Base-by-base conservation (phyloP, 2,113 vertebrate genomes). In the Gymnarchus niloticus region DNA sequence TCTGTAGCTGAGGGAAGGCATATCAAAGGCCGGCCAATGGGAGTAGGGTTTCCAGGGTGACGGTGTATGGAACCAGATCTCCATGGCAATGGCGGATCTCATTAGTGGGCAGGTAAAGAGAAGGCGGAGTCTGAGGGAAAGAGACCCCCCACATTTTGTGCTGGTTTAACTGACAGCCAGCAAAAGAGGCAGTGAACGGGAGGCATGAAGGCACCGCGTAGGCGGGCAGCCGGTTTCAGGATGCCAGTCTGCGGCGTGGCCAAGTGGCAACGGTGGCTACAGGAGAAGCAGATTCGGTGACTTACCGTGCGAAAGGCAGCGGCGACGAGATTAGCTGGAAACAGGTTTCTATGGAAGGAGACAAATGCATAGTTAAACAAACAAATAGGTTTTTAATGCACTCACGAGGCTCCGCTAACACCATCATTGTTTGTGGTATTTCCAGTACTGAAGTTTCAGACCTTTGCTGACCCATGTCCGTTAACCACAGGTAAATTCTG, bases 231-330 rank as follows among this genome's bases (percentile, higher is more conserved):
- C 19, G 2, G 6, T 77, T 41, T 77, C 1, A 6, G 33, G 12
- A 14, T 14, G 3, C 2, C 77, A 2, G 8, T 78, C 19, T 6
- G 21, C 41, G 73, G 41, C 2, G 1, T 3, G 21, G 56, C 12
- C 12, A 9, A 17, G 12, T 25, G 23, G 23, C 8, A 65, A 6
- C 6, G 59, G n/a, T 0, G 23, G 61, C 8, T 25, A 12, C 10
- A 0, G 56, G 54, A n/a, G 8, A 12, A n/a, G 23, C n/a, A 52
- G 3, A 44, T 44, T 2, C 73, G 81, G 73, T 44, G 28, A 90
- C 97, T 97, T 94, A 99, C 98, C 90, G 97, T 97, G 84, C 85
- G 94, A 89, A 99, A 99, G 88, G 97, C 94, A 48, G 98, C 97
- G 59, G 94, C 94, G 87, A 99, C 96, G 82, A 99, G 95, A 89